A percentile compares a stretch with the other conserved stretches of the same genome.
These are phyloP conservation scores for Eueremaeus valkanovi DNA, from an alignment of 2,888 invertebrate species.

Conservation along the genomic window DNA sequence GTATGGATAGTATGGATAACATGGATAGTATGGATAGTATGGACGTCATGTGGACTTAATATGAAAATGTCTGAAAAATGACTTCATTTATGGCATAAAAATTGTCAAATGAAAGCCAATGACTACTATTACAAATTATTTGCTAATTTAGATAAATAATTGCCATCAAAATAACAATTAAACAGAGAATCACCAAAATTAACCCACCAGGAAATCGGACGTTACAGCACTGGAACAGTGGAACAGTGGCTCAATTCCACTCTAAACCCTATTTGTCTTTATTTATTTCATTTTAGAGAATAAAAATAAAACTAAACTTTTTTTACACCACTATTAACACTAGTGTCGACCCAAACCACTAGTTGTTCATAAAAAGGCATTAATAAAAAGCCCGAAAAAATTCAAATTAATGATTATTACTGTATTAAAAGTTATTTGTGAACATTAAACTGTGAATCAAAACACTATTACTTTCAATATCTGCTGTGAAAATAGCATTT, in stretches of 20 bases:
- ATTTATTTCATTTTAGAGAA: constrained; percentile 17
- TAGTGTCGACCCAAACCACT: background rate
- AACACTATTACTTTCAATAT: background rate
- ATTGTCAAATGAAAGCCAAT: constrained; percentile 34
- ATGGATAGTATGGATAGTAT: background rate
- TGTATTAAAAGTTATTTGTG: too few relatives aligned
- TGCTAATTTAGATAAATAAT: constrained; percentile 32
- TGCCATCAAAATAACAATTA: constrained; percentile 32
- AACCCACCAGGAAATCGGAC: constrained; percentile 20
- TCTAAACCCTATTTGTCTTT: background rate
- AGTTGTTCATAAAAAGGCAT: background rate
- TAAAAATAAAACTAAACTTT: background rate
- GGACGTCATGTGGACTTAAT: constrained; percentile 34
- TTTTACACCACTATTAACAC: background rate
- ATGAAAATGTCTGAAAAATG: constrained; percentile 27
- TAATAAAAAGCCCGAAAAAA: background rate
- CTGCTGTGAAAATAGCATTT: too few relatives aligned
- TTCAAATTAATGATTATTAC: constrained; percentile 12
- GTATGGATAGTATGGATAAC: background rate
- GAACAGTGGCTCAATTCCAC: background rate
- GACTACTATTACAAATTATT: constrained; percentile 33
- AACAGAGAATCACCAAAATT: constrained; percentile 23
- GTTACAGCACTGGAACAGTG: too few relatives aligned
- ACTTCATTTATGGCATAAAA: constrained; percentile 28
- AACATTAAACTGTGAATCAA: background rate